Evolutionary conservation across 2,888 invertebrate species (phyloP).

Genomic region (Hypolimnas misippus): DNA sequence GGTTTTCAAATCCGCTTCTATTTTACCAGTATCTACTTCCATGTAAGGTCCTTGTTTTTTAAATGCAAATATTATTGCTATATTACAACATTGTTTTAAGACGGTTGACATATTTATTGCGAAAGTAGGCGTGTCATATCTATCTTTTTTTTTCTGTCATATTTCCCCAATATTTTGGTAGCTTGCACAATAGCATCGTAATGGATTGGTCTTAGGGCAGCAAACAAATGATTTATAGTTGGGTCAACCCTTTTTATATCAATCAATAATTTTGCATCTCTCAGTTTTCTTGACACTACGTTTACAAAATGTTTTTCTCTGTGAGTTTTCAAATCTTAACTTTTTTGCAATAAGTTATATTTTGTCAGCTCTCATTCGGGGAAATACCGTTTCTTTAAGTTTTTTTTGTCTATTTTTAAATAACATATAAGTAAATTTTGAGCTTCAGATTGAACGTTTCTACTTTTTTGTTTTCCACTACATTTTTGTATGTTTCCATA

Average conservation of each 20-base stretch:
- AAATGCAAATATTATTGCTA: conserved; percentile 46
- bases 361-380: conserved; percentile 46
- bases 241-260: conserved; percentile 46
- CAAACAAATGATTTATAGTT: conserved; percentile 38
- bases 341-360: conserved; percentile 46
- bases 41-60: conserved; percentile 42
- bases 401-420: conserved; percentile 49
- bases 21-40: conserved; percentile 41
- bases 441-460: conserved; percentile 47
- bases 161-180: conserved; percentile 40
- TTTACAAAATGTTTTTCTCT: conserved; percentile 13
- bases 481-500: conserved; percentile 46
- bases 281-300: conserved; percentile 19
- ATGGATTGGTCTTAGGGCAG: conserved; percentile 39
- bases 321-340: conserved; percentile 29
- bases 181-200: conserved; percentile 45
- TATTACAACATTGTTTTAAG: conserved; percentile 50
- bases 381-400: conserved; percentile 48
- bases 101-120: conserved; percentile 48
- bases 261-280: conserved; percentile 42
- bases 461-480: conserved; percentile 31
- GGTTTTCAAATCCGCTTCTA: conserved; percentile 45
- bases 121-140: conserved; percentile 45
- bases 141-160: conserved; percentile 42
- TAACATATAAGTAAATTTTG: conserved; percentile 48